Base-by-base conservation (phyloP, 2,113 vertebrate genomes). In the Jacana jacana region DNA sequence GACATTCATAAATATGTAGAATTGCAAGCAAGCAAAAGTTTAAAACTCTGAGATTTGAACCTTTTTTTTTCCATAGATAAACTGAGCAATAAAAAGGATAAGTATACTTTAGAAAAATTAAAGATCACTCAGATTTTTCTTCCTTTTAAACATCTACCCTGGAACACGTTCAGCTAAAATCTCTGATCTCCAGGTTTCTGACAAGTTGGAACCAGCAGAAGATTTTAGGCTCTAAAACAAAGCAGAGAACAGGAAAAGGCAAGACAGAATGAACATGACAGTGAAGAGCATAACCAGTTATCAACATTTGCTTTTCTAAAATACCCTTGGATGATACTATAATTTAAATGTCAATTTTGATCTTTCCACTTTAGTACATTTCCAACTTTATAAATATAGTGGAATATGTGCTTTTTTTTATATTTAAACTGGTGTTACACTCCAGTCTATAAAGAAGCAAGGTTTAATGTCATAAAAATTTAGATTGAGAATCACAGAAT, bases 1-100 rank as follows among this genome's bases (percentile, higher is more conserved):
- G 40, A 73, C n/a, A 35, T 64, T 94, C 22, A 88, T 78, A 92
- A 97, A 77, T 72, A 94, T 23, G 51, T 28, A 92, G 39, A 84
- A 66, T 5, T 78, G 55, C 52, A 93, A 93, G 23, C 27, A 97
- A 95, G 84, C 44, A 16, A 39, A 96, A 52, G 16, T 93, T 65
- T 68, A 82, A 93, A 87, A 83, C 14, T 61, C 70, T 11, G 11
- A 76, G 23, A 89, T 65, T 86, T 17, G 2, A 91, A 89, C 33
- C 31, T 12, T 71, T 91, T 89, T 12, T 71, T 91, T 89, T 83
- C 66, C 52, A 93, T 4, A n/a, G 55, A 80, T 83, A 88, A 79
- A 33, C 24, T 92, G 61, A 95, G 44, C 10, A 96, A 78, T 73
- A 64, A 7, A 86, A 87, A 91, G 9, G 30, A 55, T 72, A 95